A percentile compares a stretch with the other conserved stretches of the same genome.
These are phyloP conservation scores for Zeugodacus cucurbitae DNA, from an alignment of 1,140 invertebrate genomes.

Conservation along the genomic window DNA sequence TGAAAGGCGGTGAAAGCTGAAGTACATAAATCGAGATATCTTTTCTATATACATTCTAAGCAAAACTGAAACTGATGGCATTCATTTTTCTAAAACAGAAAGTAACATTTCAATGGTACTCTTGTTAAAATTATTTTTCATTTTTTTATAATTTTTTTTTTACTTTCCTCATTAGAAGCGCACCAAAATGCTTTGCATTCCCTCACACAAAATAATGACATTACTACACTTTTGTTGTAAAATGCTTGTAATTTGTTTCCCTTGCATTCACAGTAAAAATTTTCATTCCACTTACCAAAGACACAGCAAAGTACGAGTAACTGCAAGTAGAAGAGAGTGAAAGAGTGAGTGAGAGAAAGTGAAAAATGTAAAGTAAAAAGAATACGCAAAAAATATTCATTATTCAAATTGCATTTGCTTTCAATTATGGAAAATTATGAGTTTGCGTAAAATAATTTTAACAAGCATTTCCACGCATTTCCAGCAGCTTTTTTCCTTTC, in stretches of 20 bases:
- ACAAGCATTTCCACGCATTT: background rate
- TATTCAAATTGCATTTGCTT: slow-evolving; percentile 33
- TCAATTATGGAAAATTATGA: slow-evolving; percentile 33
- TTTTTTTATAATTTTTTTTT: background rate
- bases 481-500: background rate
- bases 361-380: background rate
- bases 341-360: background rate
- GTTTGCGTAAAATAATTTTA: background rate
- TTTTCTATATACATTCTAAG: too few relatives aligned
- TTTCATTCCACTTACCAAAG: slow-evolving; percentile 21
- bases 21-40: too few relatives aligned
- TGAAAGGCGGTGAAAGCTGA: too few relatives aligned
- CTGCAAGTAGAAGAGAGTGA: background rate
- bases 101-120: background rate
- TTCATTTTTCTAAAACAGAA: background rate
- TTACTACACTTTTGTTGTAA: background rate
- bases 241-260: background rate
- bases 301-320: slow-evolving; percentile 17
- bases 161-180: background rate
- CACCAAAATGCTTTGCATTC: background rate
- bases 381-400: slow-evolving; percentile 8
- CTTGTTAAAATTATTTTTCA: background rate
- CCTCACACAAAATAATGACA: background rate
- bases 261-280: background rate
- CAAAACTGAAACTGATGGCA: background rate